Percentiles rank a stretch among this genome's conserved stretches.
Evolutionary conservation across 2,797 vertebrate genomes (phyloP).

Genomic region (Zenarchopterus dispar): DNA sequence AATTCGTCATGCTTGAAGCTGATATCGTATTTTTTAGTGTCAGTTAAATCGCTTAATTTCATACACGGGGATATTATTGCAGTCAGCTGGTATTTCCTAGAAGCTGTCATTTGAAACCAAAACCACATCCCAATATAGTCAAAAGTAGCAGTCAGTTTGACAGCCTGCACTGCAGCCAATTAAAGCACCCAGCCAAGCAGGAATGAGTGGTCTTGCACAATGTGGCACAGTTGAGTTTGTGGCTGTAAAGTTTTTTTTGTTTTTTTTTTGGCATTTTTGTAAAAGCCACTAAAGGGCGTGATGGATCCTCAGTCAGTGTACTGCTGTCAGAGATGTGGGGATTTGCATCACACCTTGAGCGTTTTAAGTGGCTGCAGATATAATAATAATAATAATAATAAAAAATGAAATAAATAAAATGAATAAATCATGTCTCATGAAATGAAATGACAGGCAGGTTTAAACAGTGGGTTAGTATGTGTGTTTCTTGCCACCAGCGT

Average conservation of each 20-base stretch:
- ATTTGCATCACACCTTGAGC: constrained; percentile 78
- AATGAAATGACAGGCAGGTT: constrained; percentile 81
- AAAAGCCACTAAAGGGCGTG: constrained; percentile 62
- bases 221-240: constrained; percentile 60
- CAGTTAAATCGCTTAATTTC: constrained; percentile 30
- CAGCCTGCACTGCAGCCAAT: constrained; percentile 69
- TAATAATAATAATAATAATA: constrained; percentile 62
- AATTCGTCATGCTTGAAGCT: not conserved
- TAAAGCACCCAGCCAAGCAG: constrained; percentile 65
- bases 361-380: constrained; percentile 76
- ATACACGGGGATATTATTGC: constrained; percentile 22
- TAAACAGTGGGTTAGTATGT: constrained; percentile 79
- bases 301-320: constrained; percentile 64
- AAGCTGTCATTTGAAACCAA: constrained; percentile 55
- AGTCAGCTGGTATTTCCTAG: constrained; percentile 37
- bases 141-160: constrained; percentile 64
- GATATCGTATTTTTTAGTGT: constrained; percentile 17
- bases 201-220: constrained; percentile 63
- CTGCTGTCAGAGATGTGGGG: constrained; percentile 66
- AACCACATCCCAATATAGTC: constrained; percentile 56
- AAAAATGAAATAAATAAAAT: constrained; percentile 74
- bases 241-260: constrained; percentile 45
- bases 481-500: constrained; percentile 82
- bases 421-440: constrained; percentile 80
- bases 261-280: constrained; percentile 22